phyloP scores from a whole-genome alignment of 2,797 vertebrate species.

The Centroberyx gerrardi region DNA sequence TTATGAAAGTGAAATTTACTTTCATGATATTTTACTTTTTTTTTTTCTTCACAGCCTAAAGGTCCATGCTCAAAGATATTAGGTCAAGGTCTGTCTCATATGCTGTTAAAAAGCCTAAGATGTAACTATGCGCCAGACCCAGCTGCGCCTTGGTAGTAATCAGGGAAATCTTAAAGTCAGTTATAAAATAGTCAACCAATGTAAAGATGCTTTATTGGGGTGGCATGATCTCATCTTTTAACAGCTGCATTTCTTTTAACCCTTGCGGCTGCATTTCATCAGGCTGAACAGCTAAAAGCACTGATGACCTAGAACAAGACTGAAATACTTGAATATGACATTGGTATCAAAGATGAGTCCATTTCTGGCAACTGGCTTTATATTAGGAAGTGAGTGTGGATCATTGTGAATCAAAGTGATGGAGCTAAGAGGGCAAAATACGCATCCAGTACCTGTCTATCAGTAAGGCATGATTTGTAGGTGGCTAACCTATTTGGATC shows the following conservation, averaged over 20 bases:
- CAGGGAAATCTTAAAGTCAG: constrained; percentile 54
- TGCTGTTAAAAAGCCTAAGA: constrained; percentile 33
- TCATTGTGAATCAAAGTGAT: constrained; percentile 32
- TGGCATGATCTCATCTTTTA: constrained; percentile 62
- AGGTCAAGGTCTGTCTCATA: constrained; percentile 57
- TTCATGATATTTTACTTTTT: neutral
- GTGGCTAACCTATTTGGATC: neutral
- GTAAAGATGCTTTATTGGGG: constrained; percentile 56
- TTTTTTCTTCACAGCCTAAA: neutral
- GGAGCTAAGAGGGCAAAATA: constrained; percentile 8
- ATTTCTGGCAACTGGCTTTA: neutral
- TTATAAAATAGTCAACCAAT: constrained; percentile 35
- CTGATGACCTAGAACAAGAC: constrained; percentile 33
- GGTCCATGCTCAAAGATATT: constrained; percentile 49
- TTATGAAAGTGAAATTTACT: neutral
- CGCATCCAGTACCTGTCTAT: constrained; percentile 10
- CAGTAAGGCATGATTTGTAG: neutral
- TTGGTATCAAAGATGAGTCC: neutral
- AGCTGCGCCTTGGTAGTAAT: constrained; percentile 47
- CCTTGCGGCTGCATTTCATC: constrained; percentile 32
- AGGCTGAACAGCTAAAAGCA: constrained; percentile 40
- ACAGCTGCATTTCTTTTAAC: constrained; percentile 47
- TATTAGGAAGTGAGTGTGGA: neutral
- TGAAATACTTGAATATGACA: constrained; percentile 19
- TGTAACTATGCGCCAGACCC: constrained; percentile 39